Evolutionary conservation across 2,113 vertebrate species (phyloP).

Genomic region (Pseudorasbora parva): DNA sequence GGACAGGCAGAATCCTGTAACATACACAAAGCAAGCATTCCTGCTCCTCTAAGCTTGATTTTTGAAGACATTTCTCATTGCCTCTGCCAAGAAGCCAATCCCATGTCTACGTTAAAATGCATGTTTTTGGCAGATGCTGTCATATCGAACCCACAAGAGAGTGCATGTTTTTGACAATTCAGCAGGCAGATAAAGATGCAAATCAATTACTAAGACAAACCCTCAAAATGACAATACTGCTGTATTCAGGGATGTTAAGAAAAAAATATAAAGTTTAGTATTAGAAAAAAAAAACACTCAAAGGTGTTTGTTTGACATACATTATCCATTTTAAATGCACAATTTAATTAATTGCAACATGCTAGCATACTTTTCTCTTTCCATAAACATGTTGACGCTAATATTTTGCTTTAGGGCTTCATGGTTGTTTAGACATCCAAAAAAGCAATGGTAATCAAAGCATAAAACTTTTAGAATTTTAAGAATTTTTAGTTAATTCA

Average conservation of each 20-base stretch:
- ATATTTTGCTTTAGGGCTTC: slow-evolving; percentile 8
- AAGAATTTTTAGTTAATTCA: neutral
- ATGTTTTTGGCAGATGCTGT: slow-evolving; percentile 22
- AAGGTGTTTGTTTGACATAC: no score
- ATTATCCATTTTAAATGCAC: neutral
- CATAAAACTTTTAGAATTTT: neutral
- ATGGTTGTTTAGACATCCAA: slow-evolving; percentile 4
- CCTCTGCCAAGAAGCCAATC: slow-evolving; percentile 23
- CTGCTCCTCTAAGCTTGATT: slow-evolving; percentile 14
- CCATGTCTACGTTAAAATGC: slow-evolving; percentile 26
- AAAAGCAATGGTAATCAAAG: neutral
- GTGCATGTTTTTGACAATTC: neutral
- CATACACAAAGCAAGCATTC: slow-evolving; percentile 37
- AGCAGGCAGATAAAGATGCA: neutral
- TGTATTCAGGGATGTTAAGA: neutral
- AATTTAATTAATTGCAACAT: neutral
- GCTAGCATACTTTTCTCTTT: neutral
- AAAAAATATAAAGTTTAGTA: neutral
- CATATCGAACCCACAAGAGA: slow-evolving; percentile 21
- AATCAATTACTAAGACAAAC: neutral
- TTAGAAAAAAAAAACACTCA: neutral
- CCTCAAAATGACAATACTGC: neutral
- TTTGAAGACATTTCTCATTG: slow-evolving; percentile 15
- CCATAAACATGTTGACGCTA: neutral
- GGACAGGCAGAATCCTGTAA: slow-evolving; percentile 34